Evolutionary conservation across 1,140 invertebrate species (phyloP), one percentile per base, ranked within the genome.

Genomic region (Mycetomoellerius zeteki): DNA sequence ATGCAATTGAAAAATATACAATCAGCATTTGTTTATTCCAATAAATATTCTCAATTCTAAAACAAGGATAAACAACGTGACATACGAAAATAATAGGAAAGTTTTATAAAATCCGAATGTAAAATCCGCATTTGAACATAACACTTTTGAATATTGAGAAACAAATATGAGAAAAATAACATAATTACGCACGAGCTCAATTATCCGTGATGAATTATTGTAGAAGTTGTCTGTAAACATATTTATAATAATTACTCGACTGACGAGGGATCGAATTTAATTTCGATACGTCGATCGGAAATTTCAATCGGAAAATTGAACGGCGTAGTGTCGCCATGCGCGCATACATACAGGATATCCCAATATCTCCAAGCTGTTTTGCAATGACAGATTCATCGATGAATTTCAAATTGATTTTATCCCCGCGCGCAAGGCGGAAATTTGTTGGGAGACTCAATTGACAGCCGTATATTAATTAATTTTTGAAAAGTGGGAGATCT

Each of bases 221-320:
- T 24, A 37, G 37, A 37, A 65, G 24, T 69, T 12, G 71, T 71
- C 16, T 21, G 30, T 24, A 12, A 67, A 54, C n/a, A 60, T 62
- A 47, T 65, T 80, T 67, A 69, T 54, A 47, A 71, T 71, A 81
- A 71, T 71, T 71, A 71, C 33, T 71, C 50, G 64, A n/a, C 24
- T 67, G 50, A 14, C 3, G 30, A 21, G n/a, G 16, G 27, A 69
- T 64, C 47, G 30, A 64, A 67, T 37, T 33, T 24, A 81, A 56
- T 81, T 69, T 30, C 47, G 64, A 81, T 64, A 56, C 27, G 47
- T 69, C 47, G 33, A 81, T 71, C 78, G 65, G 78, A 81, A 81
- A 43, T 71, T 71, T 71, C 78, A 81, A 71, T 81, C 64, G 64
- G 47, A 71, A 71, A 81, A 71, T 81, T 27, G 77, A 80, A 24